phyloP scores from a whole-genome alignment of 2,797 vertebrate species.

The Xiphorhynchus erythropygius region DNA sequence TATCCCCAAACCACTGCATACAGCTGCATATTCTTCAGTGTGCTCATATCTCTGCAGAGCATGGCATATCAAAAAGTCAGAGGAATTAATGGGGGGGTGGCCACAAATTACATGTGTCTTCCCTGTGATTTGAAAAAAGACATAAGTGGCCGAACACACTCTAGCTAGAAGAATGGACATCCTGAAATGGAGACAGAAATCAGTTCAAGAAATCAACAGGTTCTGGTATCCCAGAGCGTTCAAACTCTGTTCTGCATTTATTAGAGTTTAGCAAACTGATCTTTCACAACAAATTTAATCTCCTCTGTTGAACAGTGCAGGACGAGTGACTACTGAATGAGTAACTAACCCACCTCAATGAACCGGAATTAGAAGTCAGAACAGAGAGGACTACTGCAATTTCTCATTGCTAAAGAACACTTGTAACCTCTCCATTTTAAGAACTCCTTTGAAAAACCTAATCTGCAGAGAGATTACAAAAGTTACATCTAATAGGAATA shows the following conservation, averaged over 20 bases:
- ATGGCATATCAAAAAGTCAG: not conserved
- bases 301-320: not conserved
- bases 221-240: not conserved
- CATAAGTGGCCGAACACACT: fast-evolving
- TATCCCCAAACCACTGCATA: not conserved
- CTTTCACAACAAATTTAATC: not conserved
- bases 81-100: not conserved
- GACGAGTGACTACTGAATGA: not conserved
- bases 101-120: not conserved
- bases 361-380: not conserved
- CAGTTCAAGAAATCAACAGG: not conserved
- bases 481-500: not conserved
- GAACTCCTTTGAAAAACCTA: not conserved
- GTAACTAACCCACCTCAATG: not conserved
- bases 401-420: not conserved
- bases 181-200: not conserved
- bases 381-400: not conserved
- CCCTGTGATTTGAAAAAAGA: not conserved
- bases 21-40: not conserved
- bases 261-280: not conserved
- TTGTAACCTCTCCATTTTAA: not conserved
- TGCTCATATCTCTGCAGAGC: not conserved
- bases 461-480: not conserved
- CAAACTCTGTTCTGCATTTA: not conserved
- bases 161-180: not conserved